phyloP scores from a whole-genome alignment of 2,113 vertebrate genomes.

The Catharus fuscescens region DNA sequence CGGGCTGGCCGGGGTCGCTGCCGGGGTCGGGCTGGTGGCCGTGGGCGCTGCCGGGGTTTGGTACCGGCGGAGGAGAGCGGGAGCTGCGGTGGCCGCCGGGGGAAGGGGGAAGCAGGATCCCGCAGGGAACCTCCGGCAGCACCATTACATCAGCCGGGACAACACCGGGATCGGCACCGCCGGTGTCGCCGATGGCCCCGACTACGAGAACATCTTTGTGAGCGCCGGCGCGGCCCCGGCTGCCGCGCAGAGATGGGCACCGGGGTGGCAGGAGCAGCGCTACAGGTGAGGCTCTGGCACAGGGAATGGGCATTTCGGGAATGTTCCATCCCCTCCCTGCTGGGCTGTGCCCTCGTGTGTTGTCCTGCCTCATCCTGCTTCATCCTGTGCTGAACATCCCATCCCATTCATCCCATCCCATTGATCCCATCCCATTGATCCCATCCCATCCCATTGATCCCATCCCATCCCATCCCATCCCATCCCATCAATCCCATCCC shows the following conservation, averaged over 20 bases:
- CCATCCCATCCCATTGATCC: too few relatives aligned
- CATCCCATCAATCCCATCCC: too few relatives aligned
- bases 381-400: neutral
- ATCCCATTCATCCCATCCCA: too few relatives aligned
- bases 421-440: too few relatives aligned
- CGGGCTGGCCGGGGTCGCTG: rapidly evolving
- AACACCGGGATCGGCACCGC: rapidly evolving
- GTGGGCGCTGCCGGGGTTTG: rapidly evolving
- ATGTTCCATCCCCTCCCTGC: neutral
- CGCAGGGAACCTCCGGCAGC: neutral
- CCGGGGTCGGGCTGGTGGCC: neutral
- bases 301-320: rapidly evolving
- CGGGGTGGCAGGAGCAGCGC: neutral
- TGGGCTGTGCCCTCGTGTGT: rapidly evolving
- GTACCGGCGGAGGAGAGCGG: neutral
- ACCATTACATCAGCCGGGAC: conserved; percentile 29
- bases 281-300: neutral
- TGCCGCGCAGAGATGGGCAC: rapidly evolving
- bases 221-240: neutral
- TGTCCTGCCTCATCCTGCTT: rapidly evolving
- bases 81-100: rapidly evolving
- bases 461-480: too few relatives aligned
- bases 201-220: conserved; percentile 74
- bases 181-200: rapidly evolving
- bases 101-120: neutral